phyloP scores from a whole-genome alignment of 2,797 vertebrate species.

The Gallinago stenura region DNA sequence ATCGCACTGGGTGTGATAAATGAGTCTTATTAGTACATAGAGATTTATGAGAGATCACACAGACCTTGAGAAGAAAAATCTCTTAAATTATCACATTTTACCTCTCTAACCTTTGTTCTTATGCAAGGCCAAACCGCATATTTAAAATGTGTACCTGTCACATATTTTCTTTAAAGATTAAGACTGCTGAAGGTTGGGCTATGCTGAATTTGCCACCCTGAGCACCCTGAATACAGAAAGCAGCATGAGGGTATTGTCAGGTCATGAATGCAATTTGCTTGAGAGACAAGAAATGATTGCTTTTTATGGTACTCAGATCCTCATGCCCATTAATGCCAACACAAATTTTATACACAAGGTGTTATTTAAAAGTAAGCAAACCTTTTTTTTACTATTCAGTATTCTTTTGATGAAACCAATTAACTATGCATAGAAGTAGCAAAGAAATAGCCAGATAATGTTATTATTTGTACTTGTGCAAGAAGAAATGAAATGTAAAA shows the following conservation, averaged over 20 bases:
- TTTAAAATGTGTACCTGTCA: background rate
- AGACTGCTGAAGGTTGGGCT: background rate
- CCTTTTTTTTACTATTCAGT: background rate
- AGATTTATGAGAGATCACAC: background rate
- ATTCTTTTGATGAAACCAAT: background rate
- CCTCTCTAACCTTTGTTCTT: constrained; percentile 23
- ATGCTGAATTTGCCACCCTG: background rate
- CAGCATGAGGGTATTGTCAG: background rate
- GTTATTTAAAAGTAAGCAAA: background rate
- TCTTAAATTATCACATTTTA: constrained; percentile 14
- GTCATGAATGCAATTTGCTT: background rate
- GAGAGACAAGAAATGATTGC: background rate
- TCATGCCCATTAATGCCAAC: background rate
- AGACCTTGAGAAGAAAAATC: constrained; percentile 2
- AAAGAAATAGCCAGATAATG: background rate
- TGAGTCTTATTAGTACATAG: background rate
- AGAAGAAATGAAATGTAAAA: background rate
- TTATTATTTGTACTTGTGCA: background rate
- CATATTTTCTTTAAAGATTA: background rate
- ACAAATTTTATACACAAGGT: background rate
- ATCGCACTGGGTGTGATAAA: background rate
- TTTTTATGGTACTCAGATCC: background rate
- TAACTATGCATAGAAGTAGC: background rate
- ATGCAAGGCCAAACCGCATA: background rate
- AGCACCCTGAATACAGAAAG: background rate